A percentile compares a stretch with the other conserved stretches of the same genome.
These are phyloP conservation scores for Mesaphorura yosii DNA, from an alignment of 1,140 invertebrate species.

Conservation along the genomic window DNA sequence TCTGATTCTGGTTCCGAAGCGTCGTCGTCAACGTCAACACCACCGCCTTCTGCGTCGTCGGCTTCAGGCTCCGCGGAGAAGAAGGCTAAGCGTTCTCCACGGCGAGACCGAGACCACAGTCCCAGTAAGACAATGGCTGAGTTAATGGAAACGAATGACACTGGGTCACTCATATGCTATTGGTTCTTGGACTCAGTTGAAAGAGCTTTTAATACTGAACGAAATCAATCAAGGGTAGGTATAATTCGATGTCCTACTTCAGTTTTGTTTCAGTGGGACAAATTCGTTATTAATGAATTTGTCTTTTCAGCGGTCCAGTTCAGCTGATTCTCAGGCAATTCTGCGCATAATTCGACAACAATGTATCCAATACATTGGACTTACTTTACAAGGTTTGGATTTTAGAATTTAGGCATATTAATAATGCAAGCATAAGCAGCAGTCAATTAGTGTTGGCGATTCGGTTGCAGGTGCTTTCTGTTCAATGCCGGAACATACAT, in stretches of 20 bases:
- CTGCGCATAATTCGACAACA: constrained; percentile 48
- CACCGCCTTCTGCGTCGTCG: too few species aligned
- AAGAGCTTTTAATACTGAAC: constrained; percentile 22
- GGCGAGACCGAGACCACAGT: too few species aligned
- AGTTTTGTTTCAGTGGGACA: not conserved
- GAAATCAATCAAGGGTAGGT: constrained; percentile 57
- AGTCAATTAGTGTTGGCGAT: not conserved
- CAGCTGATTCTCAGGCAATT: constrained; percentile 46
- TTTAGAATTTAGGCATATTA: constrained; percentile 36
- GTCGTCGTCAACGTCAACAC: too few species aligned
- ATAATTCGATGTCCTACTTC: too few species aligned
- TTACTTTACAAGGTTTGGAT: constrained; percentile 49
- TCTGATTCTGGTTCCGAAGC: too few species aligned
- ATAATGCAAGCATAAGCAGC: not conserved
- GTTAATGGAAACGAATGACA: not conserved
- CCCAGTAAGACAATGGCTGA: too few species aligned
- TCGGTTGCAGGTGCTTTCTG: constrained; percentile 20
- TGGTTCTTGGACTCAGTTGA: constrained; percentile 29
- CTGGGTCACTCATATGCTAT: constrained; percentile 8
- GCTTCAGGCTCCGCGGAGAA: too few species aligned
- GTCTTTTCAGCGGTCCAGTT: constrained; percentile 42
- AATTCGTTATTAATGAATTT: constrained; percentile 9
- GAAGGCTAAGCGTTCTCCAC: too few species aligned
- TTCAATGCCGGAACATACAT: constrained; percentile 30
- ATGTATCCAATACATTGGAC: constrained; percentile 48